These are phyloP conservation scores for Trichomalopsis sarcophagae DNA, from an alignment of 1,140 invertebrate species.

Conservation along the genomic window DNA sequence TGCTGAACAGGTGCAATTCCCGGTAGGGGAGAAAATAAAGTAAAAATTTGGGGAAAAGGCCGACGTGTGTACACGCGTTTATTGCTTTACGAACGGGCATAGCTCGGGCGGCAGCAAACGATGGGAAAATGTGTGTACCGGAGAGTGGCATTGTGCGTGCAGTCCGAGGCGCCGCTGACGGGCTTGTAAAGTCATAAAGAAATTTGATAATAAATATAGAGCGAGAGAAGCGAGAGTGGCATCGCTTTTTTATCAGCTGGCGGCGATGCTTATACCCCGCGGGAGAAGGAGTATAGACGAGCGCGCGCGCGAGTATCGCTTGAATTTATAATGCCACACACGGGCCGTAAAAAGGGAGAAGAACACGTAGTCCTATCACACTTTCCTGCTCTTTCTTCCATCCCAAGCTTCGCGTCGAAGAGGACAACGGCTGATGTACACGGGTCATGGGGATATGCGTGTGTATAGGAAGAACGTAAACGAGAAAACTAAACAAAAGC, in stretches of 20 bases:
- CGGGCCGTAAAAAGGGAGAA: conserved; percentile 62
- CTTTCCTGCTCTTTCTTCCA: conserved; percentile 17
- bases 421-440: conserved; percentile 34
- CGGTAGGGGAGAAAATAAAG: conserved; percentile 59
- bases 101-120: conserved; percentile 45
- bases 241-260: conserved; percentile 62
- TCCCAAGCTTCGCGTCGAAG: background rate
- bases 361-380: conserved; percentile 48
- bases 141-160: conserved; percentile 19
- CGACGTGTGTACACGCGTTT: conserved; percentile 3
- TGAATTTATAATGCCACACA: conserved; percentile 67
- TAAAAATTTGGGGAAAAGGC: background rate
- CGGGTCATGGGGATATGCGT: background rate
- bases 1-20: conserved; percentile 59
- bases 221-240: conserved; percentile 29
- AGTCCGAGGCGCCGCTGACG: conserved; percentile 61
- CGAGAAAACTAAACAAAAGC: conserved; percentile 64
- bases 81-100: conserved; percentile 53
- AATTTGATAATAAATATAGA: conserved; percentile 74
- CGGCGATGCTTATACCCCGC: conserved; percentile 56
- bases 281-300: conserved; percentile 50
- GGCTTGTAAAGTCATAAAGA: conserved; percentile 73
- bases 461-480: conserved; percentile 56
- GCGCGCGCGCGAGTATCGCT: conserved; percentile 54
- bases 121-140: conserved; percentile 36